Percentiles rank a stretch among this genome's conserved stretches.
These are phyloP conservation scores for Empis stercorea DNA, from an alignment of 2,888 invertebrate genomes.

Conservation along the genomic window DNA sequence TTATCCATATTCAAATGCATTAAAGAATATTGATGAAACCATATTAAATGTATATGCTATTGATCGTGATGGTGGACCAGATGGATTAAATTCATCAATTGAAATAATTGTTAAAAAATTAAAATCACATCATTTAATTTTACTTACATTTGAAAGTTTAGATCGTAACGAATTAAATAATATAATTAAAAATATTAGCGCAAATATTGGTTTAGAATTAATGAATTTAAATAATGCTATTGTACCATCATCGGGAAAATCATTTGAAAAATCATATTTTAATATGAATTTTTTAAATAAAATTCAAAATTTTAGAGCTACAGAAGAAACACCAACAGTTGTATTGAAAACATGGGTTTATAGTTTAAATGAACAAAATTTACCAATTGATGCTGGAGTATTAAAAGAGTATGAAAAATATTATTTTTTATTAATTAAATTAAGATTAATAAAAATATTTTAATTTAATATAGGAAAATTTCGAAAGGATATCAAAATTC, in stretches of 20 bases:
- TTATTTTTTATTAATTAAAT: background rate
- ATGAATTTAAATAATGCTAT: slow-evolving; percentile 11
- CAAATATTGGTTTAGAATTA: slow-evolving; percentile 9
- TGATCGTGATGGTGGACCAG: slow-evolving; percentile 18
- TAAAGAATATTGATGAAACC: slow-evolving; percentile 9
- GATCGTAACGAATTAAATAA: slow-evolving; percentile 6
- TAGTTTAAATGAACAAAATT: too few species aligned
- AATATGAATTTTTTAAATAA: background rate
- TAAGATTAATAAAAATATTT: too few species aligned
- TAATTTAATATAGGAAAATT: slow-evolving; percentile 3
- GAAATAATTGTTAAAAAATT: slow-evolving; percentile 16
- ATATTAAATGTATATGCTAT: slow-evolving; percentile 17
- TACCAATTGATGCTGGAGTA: too few species aligned
- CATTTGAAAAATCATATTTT: background rate
- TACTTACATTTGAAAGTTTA: slow-evolving; percentile 14
- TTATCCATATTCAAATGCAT: slow-evolving; percentile 16
- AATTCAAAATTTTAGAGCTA: too few species aligned
- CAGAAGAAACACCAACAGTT: too few species aligned
- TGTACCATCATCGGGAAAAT: slow-evolving; percentile 6
- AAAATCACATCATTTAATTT: slow-evolving; percentile 11
- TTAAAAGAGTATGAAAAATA: slow-evolving; percentile 1
- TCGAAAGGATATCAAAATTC: background rate
- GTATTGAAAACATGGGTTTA: too few species aligned
- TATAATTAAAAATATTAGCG: slow-evolving; percentile 9
- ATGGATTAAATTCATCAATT: slow-evolving; percentile 13